These are phyloP conservation scores for Scomberomorus guttatus DNA, from an alignment of 2,797 vertebrate species.

Conservation along the genomic window DNA sequence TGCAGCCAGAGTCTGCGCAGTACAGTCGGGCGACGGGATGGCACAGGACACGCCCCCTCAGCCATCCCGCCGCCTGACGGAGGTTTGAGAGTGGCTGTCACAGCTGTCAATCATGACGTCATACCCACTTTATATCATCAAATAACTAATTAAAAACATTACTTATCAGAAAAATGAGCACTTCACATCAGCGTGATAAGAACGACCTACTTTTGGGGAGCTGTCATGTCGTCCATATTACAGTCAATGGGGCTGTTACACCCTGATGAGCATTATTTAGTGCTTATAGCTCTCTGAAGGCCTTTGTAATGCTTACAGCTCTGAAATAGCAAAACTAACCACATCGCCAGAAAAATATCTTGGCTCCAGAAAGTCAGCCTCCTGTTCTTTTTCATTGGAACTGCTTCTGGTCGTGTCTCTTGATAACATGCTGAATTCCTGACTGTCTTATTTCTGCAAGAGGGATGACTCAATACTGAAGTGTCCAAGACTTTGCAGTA, in stretches of 20 bases:
- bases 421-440: constrained; percentile 46
- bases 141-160: no score
- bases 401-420: constrained; percentile 34
- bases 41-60: no score
- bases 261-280: constrained; percentile 31
- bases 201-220: no score
- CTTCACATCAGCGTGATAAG: no score
- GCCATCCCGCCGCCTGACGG: no score
- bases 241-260: background rate
- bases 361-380: constrained; percentile 26
- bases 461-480: constrained; percentile 35
- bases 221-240: no score
- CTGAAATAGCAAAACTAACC: constrained; percentile 8
- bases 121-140: no score
- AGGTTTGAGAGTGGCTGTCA: no score
- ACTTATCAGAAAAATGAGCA: no score
- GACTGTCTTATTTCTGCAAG: constrained; percentile 19
- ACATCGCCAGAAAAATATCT: constrained; percentile 30
- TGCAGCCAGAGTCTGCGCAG: no score
- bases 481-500: constrained; percentile 1
- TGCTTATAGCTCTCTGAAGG: constrained; percentile 17
- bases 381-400: constrained; percentile 45
- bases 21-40: no score
- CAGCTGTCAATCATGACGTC: no score
- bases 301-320: constrained; percentile 1